phyloP scores from a whole-genome alignment of 1,140 invertebrate species.

The Bilobella aurantiaca region DNA sequence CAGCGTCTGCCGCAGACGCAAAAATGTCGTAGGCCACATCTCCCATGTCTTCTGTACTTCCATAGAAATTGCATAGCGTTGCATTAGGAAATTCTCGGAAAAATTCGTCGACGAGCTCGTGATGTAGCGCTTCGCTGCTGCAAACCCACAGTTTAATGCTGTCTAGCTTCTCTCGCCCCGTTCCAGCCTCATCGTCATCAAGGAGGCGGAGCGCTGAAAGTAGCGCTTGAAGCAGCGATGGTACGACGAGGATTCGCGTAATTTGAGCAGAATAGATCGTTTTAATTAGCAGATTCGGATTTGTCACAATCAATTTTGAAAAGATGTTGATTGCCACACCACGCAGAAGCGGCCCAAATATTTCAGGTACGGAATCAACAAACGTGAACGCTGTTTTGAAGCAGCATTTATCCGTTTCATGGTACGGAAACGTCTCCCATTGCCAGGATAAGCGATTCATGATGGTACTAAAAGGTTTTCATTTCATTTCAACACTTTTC shows the following conservation, averaged over 20 bases:
- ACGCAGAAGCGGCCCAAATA: constrained; percentile 68
- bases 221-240: constrained; percentile 63
- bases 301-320: constrained; percentile 55
- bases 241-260: constrained; percentile 67
- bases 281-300: constrained; percentile 59
- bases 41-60: constrained; percentile 76
- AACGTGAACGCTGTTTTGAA: constrained; percentile 83
- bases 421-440: constrained; percentile 63
- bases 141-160: constrained; percentile 65
- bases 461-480: constrained; percentile 43
- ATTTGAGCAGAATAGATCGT: constrained; percentile 59
- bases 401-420: constrained; percentile 55
- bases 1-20: constrained; percentile 45
- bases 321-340: constrained; percentile 58
- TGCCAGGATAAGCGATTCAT: constrained; percentile 74
- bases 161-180: constrained; percentile 38
- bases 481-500: no score
- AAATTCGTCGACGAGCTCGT: constrained; percentile 57
- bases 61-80: constrained; percentile 72
- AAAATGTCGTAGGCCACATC: constrained; percentile 61
- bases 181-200: constrained; percentile 8
- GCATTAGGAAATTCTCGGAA: constrained; percentile 55
- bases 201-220: constrained; percentile 53
- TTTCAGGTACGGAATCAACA: constrained; percentile 73
- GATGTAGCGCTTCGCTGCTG: constrained; percentile 63